Base-by-base conservation (phyloP, 1,140 invertebrate species). In the Varroa destructor region DNA sequence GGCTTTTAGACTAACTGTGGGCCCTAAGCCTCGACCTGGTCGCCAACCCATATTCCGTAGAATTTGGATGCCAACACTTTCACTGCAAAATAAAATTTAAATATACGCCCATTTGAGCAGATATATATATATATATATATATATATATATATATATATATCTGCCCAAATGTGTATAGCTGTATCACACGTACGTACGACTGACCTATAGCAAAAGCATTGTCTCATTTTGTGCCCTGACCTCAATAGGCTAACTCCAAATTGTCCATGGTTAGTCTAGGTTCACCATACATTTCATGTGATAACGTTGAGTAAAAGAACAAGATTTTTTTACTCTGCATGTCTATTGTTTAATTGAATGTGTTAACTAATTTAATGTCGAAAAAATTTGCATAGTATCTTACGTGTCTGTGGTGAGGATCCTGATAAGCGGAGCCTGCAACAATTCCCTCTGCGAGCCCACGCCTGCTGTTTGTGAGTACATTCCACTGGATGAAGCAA, bases 1-100 rank as follows among this genome's bases (percentile, higher is more conserved):
- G 40, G 14, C 54, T 72, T 72, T 77, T 73, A 72, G 83, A 6
- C 83, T 86, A 64, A 87, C 75, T 71, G 85, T 81, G 75, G 88
- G 87, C 0, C 92, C 93, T n/a, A 94, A 83, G 1, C 92, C 93
- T 80, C 94, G 89, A 0, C 92, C 92, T 46, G 88, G 87, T 77
- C 87, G 87, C 89, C 94, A 94, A 14, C 81, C 82, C 78, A 84
- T 46, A 88, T 91, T 87, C 73, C 86, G 87, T 0, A 97, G 80
- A 76, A 99, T 83, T 72, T 84, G 83, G 58, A 94, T 86, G 10
- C 94, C 94, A 67, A 95, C 85, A 1, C 93, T 93, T 76, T 93
- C 86, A 70, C 87, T 89, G 74, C 54, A 80, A 75, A 74, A 75
- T 75, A 12, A 75, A 64, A 12, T 12, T 51, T 75, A 40, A 75